phyloP scores from a whole-genome alignment of 1,140 invertebrate species.

The Cecropterus lyciades region DNA sequence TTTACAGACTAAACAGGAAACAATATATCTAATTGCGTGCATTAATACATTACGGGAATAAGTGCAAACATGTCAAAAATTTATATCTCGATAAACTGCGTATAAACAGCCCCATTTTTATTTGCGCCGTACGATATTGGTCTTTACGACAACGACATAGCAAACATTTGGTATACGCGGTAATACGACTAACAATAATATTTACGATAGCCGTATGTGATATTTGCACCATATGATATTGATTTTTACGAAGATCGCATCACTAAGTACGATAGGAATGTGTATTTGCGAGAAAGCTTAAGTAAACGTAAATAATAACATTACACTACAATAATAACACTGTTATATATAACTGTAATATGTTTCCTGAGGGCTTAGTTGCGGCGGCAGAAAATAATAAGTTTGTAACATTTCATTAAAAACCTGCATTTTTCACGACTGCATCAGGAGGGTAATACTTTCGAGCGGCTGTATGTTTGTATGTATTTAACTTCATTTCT shows the following conservation, averaged over 20 bases:
- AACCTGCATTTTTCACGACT: too few relatives aligned
- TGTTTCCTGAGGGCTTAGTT: too few relatives aligned
- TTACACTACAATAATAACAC: too few relatives aligned
- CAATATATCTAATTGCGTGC: too few relatives aligned
- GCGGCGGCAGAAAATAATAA: too few relatives aligned
- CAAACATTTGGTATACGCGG: background rate
- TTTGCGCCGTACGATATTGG: slow-evolving; percentile 38
- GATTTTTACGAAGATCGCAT: slow-evolving; percentile 21
- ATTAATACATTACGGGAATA: background rate
- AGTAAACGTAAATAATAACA: too few relatives aligned
- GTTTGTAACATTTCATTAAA: too few relatives aligned
- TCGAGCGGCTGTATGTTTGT: too few relatives aligned
- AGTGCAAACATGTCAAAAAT: slow-evolving; percentile 25
- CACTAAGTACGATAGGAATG: background rate
- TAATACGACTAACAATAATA: slow-evolving; percentile 18
- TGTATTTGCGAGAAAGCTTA: background rate
- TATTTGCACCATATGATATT: slow-evolving; percentile 26
- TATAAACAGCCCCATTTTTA: slow-evolving; percentile 22
- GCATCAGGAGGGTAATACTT: too few relatives aligned
- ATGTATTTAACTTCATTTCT: too few relatives aligned
- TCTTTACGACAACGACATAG: slow-evolving; percentile 17
- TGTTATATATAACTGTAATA: too few relatives aligned
- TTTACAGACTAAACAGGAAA: too few relatives aligned
- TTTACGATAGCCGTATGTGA: slow-evolving; percentile 18
- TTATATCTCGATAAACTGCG: slow-evolving; percentile 41